Evolutionary conservation across 2,797 vertebrate species (phyloP).

Genomic region (Phalanger gymnotis): DNA sequence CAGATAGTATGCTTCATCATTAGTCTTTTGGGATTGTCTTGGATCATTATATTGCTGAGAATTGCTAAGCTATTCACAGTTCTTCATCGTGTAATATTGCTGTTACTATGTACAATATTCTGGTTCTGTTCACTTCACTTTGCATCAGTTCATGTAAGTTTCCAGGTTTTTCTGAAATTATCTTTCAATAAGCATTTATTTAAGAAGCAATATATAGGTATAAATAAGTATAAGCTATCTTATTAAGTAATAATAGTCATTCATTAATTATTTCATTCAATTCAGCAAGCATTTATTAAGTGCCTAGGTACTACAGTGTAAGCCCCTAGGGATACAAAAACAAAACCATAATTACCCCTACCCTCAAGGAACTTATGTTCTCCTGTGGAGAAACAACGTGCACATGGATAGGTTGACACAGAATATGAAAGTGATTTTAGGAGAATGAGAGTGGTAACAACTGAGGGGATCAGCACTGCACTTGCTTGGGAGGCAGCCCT

Average conservation of each 20-base stretch:
- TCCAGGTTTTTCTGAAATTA: not conserved
- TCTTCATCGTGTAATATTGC: not conserved
- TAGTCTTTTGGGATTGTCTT: not conserved
- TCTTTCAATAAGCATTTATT: not conserved
- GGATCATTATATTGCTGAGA: not conserved
- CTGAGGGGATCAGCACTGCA: not conserved
- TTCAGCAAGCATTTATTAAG: not conserved
- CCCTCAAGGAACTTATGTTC: not conserved
- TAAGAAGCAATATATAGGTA: not conserved
- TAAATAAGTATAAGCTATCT: not conserved
- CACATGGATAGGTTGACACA: not conserved
- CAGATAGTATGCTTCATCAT: not conserved
- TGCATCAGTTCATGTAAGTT: not conserved
- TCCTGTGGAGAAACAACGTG: not conserved
- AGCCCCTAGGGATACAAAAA: not conserved
- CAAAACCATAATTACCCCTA: not conserved
- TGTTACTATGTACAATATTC: not conserved
- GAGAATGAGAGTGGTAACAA: not conserved
- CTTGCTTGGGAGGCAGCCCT: not conserved
- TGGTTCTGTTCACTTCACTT: not conserved
- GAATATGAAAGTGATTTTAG: not conserved
- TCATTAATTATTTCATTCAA: not conserved
- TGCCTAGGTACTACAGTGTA: not conserved
- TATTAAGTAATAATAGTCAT: not conserved
- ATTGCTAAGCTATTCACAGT: not conserved